Percentiles rank a stretch among this genome's conserved stretches.
Evolutionary conservation across 2,113 vertebrate genomes (phyloP).

Genomic region (Dascyllus trimaculatus): DNA sequence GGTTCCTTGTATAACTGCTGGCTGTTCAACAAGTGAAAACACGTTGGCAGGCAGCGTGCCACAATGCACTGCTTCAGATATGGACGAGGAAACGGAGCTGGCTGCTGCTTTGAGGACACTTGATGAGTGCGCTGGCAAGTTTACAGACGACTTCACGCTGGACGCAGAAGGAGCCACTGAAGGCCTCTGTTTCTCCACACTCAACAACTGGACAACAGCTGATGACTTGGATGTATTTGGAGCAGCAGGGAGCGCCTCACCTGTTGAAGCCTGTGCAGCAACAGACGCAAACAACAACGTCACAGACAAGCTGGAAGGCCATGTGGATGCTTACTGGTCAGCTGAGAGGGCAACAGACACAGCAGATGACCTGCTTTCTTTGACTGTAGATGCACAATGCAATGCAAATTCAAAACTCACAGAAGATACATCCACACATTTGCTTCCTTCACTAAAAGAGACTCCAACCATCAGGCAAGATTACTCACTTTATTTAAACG

Average conservation of each 20-base stretch:
- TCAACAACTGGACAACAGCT: accelerated
- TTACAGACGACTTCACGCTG: neutral
- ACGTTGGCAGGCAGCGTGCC: accelerated
- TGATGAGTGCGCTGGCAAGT: neutral
- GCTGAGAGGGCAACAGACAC: neutral
- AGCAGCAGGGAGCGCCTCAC: neutral
- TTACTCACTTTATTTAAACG: neutral
- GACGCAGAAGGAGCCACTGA: neutral
- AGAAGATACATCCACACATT: neutral
- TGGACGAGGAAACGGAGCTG: constrained; percentile 52
- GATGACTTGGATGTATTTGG: neutral
- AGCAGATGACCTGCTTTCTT: neutral
- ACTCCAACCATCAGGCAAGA: neutral
- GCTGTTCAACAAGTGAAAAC: neutral
- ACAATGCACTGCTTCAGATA: neutral
- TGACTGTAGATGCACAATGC: neutral
- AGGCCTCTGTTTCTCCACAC: neutral
- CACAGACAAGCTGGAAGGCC: neutral
- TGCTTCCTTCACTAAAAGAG: neutral
- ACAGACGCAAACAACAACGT: neutral
- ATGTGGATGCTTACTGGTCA: neutral
- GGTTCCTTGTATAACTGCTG: neutral
- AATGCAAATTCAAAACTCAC: neutral
- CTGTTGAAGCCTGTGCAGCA: constrained; percentile 2
- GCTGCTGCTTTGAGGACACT: constrained; percentile 2